Evolutionary conservation across 2,888 invertebrate species (phyloP), one percentile per base, ranked within the genome.

Genomic region (Macroteleia sp.): DNA sequence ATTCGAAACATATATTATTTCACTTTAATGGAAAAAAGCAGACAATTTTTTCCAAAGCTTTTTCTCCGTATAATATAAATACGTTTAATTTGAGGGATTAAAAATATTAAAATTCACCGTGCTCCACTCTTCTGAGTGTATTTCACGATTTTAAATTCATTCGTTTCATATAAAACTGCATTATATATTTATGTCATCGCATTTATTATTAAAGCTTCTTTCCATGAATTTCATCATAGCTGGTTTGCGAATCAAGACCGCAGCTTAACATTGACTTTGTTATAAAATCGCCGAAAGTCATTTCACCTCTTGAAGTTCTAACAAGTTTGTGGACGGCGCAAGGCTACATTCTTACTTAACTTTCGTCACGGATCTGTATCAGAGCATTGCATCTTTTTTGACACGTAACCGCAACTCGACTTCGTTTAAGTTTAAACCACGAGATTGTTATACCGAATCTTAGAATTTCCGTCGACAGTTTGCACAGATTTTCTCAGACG

Each of bases 241-340:
- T 3, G 41, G 41, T 44, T 44, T 22, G 25, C 44, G 44, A 44
- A 44, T 44, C 25, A 20, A 20, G 62, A 50, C 50, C 62, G 39
- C 48, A 62, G n/a, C 39, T 14, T 14, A 50, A 36, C 39, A 52
- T 64, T 44, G 44, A 14, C 52, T 52, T 64, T 42, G 64, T 22
- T n/a, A 14, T 30, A 30, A 52, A 64, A 64, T 52, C 50, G 22
- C 52, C 9, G 50, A 52, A 52, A 64, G 64, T 64, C 64, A 32
- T 52, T 48, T 22, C 20, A 22, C 16, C 14, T 41, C n/a, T 41
- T 30, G 19, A 39, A 52, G 41, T 42, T 52, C 52, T 41, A 50
- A 64, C 52, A 64, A 64, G 41, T 64, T 64, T 52, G 41, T 39
- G 14, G 22, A 61, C 44, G 48, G 50, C 41, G 62, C 48, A 57